A percentile compares a stretch with the other conserved stretches of the same genome.
phyloP scores from a whole-genome alignment of 2,888 invertebrate species.

The Drosophila nigritarsus region DNA sequence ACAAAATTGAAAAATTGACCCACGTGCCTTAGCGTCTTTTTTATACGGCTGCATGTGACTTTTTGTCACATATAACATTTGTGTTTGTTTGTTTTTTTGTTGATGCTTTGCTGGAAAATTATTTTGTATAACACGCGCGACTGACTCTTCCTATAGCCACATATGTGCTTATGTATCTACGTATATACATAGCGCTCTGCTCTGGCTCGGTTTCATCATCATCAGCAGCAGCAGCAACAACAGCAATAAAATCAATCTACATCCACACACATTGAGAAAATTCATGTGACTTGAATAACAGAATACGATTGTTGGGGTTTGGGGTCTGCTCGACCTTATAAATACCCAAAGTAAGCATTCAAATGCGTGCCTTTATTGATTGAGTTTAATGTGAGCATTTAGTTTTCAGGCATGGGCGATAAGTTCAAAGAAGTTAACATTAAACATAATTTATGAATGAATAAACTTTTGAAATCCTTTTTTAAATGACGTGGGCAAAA shows the following conservation, averaged over 20 bases:
- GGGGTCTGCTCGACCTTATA: neutral
- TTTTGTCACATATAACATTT: slow-evolving; percentile 22
- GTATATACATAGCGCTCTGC: slow-evolving; percentile 11
- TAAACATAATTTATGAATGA: neutral
- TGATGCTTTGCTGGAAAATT: slow-evolving; percentile 49
- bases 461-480: neutral
- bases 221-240: slow-evolving; percentile 9
- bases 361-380: neutral
- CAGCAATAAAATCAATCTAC: slow-evolving; percentile 74
- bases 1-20: slow-evolving; percentile 20
- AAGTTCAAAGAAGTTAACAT: neutral
- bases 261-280: slow-evolving; percentile 61
- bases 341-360: slow-evolving; percentile 18
- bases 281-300: slow-evolving; percentile 70
- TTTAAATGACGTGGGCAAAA: too few relatives aligned
- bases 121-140: slow-evolving; percentile 53
- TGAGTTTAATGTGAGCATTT: neutral
- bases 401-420: neutral
- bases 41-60: slow-evolving; percentile 51
- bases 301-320: neutral
- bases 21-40: slow-evolving; percentile 38
- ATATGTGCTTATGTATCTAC: neutral
- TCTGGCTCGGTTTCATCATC: slow-evolving; percentile 39
- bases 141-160: slow-evolving; percentile 32
- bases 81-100: neutral